Base-by-base conservation (phyloP, 2,888 invertebrate genomes). In the Ormyrus pomaceus region DNA sequence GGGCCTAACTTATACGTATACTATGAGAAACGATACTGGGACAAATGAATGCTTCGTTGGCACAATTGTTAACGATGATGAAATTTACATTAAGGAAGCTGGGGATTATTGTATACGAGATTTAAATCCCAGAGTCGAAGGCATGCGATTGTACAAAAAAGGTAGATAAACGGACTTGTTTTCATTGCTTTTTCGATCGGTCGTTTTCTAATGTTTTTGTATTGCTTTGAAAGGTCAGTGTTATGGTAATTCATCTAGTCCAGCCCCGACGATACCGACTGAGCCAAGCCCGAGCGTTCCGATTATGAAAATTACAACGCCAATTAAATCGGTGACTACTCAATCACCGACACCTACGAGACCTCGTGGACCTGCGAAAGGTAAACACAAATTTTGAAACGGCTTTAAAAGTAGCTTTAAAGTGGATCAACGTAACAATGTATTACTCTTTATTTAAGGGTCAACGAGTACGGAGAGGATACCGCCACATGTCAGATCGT, bases 41-140 rank as follows among this genome's bases (percentile, higher is more conserved):
- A 92, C 92, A 0, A 94, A 93, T 85, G 94, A 94, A 88, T 94
- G 94, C 86, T 94, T 94, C 86, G 94, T 94, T 46, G 94, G 94
- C 9, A 77, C 81, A 6, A 93, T 93, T 72, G 91, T 93, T 11
- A 91, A 92, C 34, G 92, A 93, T 56, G 92, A 92, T 59, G 93
- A 93, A 84, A 93, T 94, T 83, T 93, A 92, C 85, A 94, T 94
- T 79, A 93, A 93, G 85, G 94, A 94, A 90, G 94, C 94, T 46
- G 94, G 94, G 0, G 93, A 93, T 85, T 93, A 93, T 85, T 94
- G 94, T 85, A 92, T 93, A 83, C 90, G 94, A 81, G 91, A 92
- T 82, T 92, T 93, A 51, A 92, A 94, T 88, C 93, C 94, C 1
- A 89, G 92, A 68, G 91, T 89, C 55, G 92, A 92, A 85, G 94